Percentiles rank a stretch among this genome's conserved stretches.
These are phyloP conservation scores for Siniperca obscura DNA, from an alignment of 2,797 vertebrate genomes.

Conservation along the genomic window DNA sequence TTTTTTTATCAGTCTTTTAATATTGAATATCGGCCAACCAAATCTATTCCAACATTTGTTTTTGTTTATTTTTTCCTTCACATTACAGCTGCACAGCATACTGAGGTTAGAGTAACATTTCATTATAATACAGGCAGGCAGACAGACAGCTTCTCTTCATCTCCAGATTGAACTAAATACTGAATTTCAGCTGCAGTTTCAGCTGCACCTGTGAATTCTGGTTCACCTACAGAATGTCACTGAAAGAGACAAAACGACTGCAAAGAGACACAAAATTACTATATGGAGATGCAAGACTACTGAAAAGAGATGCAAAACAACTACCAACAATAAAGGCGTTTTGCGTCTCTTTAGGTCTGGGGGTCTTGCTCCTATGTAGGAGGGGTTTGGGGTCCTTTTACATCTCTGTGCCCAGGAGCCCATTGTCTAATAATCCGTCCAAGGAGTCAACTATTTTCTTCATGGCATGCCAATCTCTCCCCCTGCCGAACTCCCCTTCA, in stretches of 20 bases:
- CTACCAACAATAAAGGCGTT: not conserved
- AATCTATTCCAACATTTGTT: not conserved
- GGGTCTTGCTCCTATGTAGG: not conserved
- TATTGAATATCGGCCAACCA: constrained; percentile 2
- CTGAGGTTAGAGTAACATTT: not conserved
- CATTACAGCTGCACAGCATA: not conserved
- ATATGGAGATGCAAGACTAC: too few species aligned
- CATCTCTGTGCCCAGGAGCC: not conserved
- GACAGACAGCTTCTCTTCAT: not conserved
- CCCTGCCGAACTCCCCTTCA: not conserved
- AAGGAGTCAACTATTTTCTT: constrained; percentile 10
- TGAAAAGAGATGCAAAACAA: not conserved
- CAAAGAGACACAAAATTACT: not conserved
- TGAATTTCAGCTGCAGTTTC: not conserved
- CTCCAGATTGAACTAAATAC: not conserved
- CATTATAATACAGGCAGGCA: not conserved
- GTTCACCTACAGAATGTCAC: not conserved
- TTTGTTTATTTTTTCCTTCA: not conserved
- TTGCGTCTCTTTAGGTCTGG: not conserved
- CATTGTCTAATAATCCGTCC: constrained; percentile 13
- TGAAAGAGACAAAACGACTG: not conserved
- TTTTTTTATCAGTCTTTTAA: not conserved
- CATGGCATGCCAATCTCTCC: not conserved
- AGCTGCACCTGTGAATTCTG: not conserved
- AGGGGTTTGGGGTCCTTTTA: not conserved